Evolutionary conservation across 2,113 vertebrate species (phyloP).

Genomic region (human (Homo sapiens)): GRCh38 chr6:153933001-153933500

Average conservation of each 20-base stretch:
- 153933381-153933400: neutral
- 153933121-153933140: neutral
- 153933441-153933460: neutral
- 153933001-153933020: neutral
- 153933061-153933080: neutral
- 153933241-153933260: neutral
- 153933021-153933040: neutral
- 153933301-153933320: fast-evolving
- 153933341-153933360: neutral
- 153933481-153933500: neutral
- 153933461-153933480: neutral
- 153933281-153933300: neutral
- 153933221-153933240: neutral
- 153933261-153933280: neutral
- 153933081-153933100: neutral
- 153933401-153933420: neutral
- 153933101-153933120: neutral
- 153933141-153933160: neutral
- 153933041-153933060: neutral
- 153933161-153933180: neutral
- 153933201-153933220: neutral
- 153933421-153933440: neutral
- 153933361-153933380: neutral
- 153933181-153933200: neutral
- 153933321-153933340: neutral